Conservation (phyloP, 1,140 invertebrate species). For the Orius insidiosus region DNA sequence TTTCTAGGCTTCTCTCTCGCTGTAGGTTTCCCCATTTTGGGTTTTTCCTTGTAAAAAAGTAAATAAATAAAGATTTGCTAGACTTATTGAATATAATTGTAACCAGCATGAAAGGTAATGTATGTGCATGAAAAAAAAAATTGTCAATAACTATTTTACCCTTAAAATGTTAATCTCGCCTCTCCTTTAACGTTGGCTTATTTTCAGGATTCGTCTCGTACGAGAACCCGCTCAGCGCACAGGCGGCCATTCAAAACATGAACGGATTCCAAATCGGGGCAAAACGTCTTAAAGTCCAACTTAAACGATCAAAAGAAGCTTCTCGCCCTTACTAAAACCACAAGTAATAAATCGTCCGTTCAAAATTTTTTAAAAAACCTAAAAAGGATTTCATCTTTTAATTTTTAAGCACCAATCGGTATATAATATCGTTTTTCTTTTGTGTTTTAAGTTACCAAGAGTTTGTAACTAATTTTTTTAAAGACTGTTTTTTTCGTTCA, state of each 20-base stretch:
- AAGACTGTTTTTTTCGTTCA: conserved; percentile 11
- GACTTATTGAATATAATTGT: no score
- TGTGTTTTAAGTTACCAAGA: conserved; percentile 7
- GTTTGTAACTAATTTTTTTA: conserved; percentile 8
- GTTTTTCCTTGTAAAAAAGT: no score
- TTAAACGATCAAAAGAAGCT: conserved; percentile 87
- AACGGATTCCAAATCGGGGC: conserved; percentile 95
- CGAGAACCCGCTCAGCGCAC: conserved; percentile 81
- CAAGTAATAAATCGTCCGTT: not conserved
- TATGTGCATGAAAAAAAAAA: no score
- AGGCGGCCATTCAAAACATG: conserved; percentile 91
- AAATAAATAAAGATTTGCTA: no score
- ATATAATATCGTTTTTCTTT: not conserved
- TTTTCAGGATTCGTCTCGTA: conserved; percentile 80
- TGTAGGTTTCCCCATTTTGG: not conserved
- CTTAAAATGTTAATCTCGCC: conserved; percentile 17
- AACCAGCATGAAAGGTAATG: no score
- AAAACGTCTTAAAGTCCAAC: conserved; percentile 92
- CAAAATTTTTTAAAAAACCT: not conserved
- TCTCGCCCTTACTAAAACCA: conserved; percentile 56
- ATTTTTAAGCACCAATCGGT: conserved; percentile 3
- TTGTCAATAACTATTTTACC: not conserved
- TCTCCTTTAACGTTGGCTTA: not conserved
- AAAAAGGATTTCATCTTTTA: not conserved
- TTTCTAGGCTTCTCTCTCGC: not conserved